Evolutionary conservation across 1,140 invertebrate genomes (phyloP), one percentile per base, ranked within the genome.

Genomic region (Brachionus calyciflorus): DNA sequence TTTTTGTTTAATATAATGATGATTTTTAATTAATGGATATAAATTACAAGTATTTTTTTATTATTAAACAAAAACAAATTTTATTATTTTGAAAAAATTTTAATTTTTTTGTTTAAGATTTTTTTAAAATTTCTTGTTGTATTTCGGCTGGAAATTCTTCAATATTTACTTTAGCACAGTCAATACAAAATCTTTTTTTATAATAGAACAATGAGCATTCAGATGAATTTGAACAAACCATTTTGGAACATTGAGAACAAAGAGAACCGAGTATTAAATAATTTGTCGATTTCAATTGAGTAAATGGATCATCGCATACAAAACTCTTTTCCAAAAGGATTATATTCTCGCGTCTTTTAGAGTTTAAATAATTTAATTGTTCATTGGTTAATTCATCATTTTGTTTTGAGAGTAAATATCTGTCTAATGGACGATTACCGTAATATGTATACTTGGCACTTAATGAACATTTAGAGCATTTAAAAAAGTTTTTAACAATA

Each of bases 171-270:
- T 26, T 65, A 0, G 60, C 60, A 65, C 60, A 65, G 14, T 65
- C 19, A 10, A 41, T 41, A 41, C 60, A 65, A 65, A 65, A 65
- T 41, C 60, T 19, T 41, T 65, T 65, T 44, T 65, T 65, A 28
- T 65, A 65, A 41, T 65, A 65, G 17, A 65, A 65, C 19, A 65
- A 21, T 10, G 33, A 41, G 12, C 60, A 65, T 24, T 65, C 60
- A 12, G 60, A 41, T 24, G 33, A 24, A 41, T 44, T 65, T 17
- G 60, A 65, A 28, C 60, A 65, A 6, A 65, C 37, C 60, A 65
- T 65, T 65, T 65, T 65, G 2, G 26, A 10, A 28, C 60, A 65
- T 24, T 21, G 33, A n/a, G 6, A 65, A 41, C 60, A 65, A 2
- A 65, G n/a, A 1, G 60, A 17, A 9, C 60, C 60, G 10, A 65